phyloP scores from a whole-genome alignment of 2,113 vertebrate genomes.

The Epinephelus moara region DNA sequence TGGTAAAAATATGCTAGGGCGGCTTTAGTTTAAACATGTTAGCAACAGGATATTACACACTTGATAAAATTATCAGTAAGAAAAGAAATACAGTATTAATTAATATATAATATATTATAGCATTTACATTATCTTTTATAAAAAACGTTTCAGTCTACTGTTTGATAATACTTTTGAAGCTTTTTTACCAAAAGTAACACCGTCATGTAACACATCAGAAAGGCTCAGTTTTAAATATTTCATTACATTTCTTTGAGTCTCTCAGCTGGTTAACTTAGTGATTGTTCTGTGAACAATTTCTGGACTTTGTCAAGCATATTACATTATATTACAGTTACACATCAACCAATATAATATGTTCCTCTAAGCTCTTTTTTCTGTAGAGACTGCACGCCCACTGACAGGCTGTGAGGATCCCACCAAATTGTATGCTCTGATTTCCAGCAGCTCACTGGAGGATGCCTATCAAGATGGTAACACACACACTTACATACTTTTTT shows the following conservation, averaged over 20 bases:
- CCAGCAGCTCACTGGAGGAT: constrained; percentile 80
- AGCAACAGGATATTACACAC: not conserved
- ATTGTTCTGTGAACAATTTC: not conserved
- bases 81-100: not conserved
- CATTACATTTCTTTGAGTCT: not conserved
- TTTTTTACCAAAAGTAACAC: not conserved
- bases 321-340: not conserved
- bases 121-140: not conserved
- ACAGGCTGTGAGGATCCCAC: constrained; percentile 85
- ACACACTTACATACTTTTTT: not conserved
- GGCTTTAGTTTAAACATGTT: not conserved
- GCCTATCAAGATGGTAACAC: constrained; percentile 86
- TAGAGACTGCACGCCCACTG: constrained; percentile 60
- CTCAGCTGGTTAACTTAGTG: not conserved
- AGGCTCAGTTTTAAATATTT: not conserved
- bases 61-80: not conserved
- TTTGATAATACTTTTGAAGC: not conserved
- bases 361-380: constrained; percentile 32
- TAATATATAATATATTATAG: too few relatives aligned
- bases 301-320: not conserved
- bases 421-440: constrained; percentile 86
- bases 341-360: not conserved
- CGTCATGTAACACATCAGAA: not conserved
- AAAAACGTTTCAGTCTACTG: not conserved
- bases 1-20: not conserved